A percentile compares a stretch with the other conserved stretches of the same genome.
phyloP scores from a whole-genome alignment of 2,888 invertebrate species.

The Labia minor region DNA sequence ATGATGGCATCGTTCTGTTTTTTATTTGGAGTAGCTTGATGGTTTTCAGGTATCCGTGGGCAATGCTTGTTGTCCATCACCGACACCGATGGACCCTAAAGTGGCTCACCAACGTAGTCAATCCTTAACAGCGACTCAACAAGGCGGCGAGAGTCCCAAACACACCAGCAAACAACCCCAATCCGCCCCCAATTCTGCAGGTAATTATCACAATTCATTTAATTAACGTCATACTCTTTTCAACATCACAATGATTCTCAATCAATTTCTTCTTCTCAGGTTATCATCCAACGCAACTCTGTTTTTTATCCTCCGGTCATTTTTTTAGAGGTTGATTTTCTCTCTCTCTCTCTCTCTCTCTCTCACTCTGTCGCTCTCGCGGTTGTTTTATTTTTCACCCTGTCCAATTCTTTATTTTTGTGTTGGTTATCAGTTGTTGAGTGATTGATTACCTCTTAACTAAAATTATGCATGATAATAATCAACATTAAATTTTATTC shows the following conservation, averaged over 20 bases:
- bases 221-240: not conserved
- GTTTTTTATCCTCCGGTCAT: not conserved
- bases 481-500: too few relatives aligned
- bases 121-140: slow-evolving; percentile 36
- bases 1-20: too few relatives aligned
- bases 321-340: not conserved
- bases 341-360: not conserved
- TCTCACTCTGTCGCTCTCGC: not conserved
- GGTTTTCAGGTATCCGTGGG: not conserved
- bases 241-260: not conserved
- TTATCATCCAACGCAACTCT: not conserved
- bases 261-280: not conserved
- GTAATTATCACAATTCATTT: not conserved
- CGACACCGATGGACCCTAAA: slow-evolving; percentile 36
- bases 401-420: not conserved
- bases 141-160: slow-evolving; percentile 50
- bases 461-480: too few relatives aligned
- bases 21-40: too few relatives aligned
- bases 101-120: slow-evolving; percentile 38
- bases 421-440: too few relatives aligned
- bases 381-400: not conserved
- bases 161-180: slow-evolving; percentile 39
- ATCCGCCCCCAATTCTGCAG: not conserved
- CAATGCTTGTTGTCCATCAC: slow-evolving; percentile 23
- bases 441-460: too few relatives aligned